phyloP scores from a whole-genome alignment of 1,140 invertebrate species.

The Solenopsis fugax region DNA sequence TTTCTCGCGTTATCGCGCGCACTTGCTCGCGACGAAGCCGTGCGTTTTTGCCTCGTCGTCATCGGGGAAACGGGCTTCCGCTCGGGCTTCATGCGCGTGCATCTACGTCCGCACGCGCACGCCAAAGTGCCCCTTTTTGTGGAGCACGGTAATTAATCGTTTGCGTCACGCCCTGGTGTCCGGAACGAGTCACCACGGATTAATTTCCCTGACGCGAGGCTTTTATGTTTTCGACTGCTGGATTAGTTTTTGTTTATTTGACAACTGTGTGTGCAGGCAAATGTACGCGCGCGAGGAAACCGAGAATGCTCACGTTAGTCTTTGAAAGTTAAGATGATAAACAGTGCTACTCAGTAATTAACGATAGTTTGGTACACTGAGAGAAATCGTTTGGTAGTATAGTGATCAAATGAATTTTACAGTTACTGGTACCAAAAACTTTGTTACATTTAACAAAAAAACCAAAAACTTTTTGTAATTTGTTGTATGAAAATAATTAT shows the following conservation, averaged over 20 bases:
- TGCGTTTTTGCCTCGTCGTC: conserved; percentile 18
- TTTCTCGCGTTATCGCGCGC: conserved; percentile 33
- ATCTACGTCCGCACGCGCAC: conserved; percentile 34
- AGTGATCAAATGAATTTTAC: too few relatives aligned
- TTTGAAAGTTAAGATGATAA: neutral
- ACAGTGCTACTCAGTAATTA: neutral
- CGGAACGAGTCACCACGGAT: conserved; percentile 40
- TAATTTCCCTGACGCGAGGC: neutral
- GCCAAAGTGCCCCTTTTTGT: conserved; percentile 31
- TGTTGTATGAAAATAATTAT: too few relatives aligned
- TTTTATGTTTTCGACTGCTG: conserved; percentile 33
- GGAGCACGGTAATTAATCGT: conserved; percentile 46
- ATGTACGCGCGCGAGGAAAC: neutral
- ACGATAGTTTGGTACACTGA: neutral
- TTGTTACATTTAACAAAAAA: too few relatives aligned
- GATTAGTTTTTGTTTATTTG: conserved; percentile 41
- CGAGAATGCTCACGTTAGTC: neutral
- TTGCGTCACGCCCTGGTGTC: conserved; percentile 46
- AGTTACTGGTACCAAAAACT: too few relatives aligned
- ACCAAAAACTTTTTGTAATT: too few relatives aligned
- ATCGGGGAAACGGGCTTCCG: conserved; percentile 44
- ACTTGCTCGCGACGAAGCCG: conserved; percentile 1
- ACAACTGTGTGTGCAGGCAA: neutral
- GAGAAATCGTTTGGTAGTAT: too few relatives aligned
- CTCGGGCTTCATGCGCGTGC: conserved; percentile 37